These are phyloP conservation scores for Brachynemurus nebulosus DNA, from an alignment of 2,888 invertebrate species.

Conservation along the genomic window DNA sequence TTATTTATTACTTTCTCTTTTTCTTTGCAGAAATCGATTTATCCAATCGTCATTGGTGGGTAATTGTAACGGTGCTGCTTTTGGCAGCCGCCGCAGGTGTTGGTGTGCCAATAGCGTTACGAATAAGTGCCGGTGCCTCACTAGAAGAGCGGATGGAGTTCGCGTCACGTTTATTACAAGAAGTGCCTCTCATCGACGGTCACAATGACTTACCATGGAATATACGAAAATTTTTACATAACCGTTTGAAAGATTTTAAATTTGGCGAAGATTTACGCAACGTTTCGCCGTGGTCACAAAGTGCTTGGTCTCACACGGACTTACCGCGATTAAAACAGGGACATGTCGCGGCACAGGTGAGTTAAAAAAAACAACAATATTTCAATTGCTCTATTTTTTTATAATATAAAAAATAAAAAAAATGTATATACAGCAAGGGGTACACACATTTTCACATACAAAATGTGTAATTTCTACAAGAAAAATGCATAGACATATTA, in stretches of 20 bases:
- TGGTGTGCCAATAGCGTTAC: constrained; percentile 63
- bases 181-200: constrained; percentile 69
- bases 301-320: constrained; percentile 70
- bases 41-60: constrained; percentile 57
- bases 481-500: neutral
- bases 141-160: constrained; percentile 62
- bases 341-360: constrained; percentile 64
- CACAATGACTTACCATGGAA: constrained; percentile 89
- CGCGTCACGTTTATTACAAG: constrained; percentile 56
- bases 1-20: constrained; percentile 6
- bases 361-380: constrained; percentile 15
- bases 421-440: no score
- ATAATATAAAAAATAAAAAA: no score
- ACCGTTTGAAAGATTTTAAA: constrained; percentile 70
- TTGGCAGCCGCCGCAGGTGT: constrained; percentile 69
- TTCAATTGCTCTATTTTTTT: neutral
- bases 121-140: constrained; percentile 62
- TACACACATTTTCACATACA: no score
- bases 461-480: neutral
- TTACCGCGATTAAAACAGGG: constrained; percentile 57
- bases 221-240: constrained; percentile 79
- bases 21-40: constrained; percentile 37
- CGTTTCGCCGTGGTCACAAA: constrained; percentile 55
- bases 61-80: constrained; percentile 58
- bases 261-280: constrained; percentile 54